Evolutionary conservation across 92 coral and sea anemone species (phyloP).

Genomic region (Umimayanthus kanabou): DNA sequence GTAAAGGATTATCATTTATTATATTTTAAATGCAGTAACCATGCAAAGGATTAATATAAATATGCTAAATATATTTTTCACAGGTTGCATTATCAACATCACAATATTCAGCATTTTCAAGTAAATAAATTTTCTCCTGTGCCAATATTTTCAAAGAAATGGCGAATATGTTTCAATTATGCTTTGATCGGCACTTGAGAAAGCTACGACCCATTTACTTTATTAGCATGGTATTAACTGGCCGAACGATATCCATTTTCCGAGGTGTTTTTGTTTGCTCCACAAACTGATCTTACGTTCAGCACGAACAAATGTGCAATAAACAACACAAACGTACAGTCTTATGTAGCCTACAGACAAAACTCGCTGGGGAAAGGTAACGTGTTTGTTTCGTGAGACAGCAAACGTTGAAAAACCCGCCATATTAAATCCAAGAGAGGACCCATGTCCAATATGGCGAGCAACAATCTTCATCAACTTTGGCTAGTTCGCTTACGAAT

Average conservation of each 20-base stretch:
- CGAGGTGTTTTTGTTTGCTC: background rate
- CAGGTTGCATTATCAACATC: conserved; percentile 4
- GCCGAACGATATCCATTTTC: background rate
- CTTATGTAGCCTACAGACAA: background rate
- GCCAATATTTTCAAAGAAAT: conserved; percentile 21
- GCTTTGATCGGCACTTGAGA: background rate
- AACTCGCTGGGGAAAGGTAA: background rate
- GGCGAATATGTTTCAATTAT: background rate
- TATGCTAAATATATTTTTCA: conserved; percentile 2
- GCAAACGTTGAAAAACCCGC: background rate
- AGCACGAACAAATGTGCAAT: background rate
- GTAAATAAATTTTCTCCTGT: background rate
- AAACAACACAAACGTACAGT: background rate
- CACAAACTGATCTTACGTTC: background rate
- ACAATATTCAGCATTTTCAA: background rate
- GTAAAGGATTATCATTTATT: no score
- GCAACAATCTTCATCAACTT: background rate
- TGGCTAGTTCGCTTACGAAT: background rate
- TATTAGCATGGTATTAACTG: background rate
- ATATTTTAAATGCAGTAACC: background rate
- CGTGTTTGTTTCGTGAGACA: background rate
- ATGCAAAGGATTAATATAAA: background rate
- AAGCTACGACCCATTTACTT: background rate
- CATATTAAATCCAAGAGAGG: background rate
- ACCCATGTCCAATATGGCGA: background rate